phyloP scores from a whole-genome alignment of 2,797 vertebrate genomes.

The Carapus acus region DNA sequence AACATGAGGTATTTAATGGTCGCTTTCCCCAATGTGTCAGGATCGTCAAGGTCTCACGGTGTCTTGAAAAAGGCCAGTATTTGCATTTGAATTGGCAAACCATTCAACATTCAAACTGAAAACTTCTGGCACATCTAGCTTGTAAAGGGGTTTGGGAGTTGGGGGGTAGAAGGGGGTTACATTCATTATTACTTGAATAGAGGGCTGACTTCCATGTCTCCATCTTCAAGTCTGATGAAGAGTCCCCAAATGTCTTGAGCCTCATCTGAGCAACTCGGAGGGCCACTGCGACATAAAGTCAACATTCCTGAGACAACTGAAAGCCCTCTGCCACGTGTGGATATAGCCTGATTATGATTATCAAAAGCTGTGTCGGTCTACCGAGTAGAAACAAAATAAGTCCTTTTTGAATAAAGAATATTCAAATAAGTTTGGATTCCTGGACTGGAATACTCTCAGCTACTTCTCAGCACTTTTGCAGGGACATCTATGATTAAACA shows the following conservation, averaged over 20 bases:
- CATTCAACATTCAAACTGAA: slow-evolving; percentile 25
- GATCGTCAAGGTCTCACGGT: slow-evolving; percentile 50
- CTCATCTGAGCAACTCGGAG: slow-evolving; percentile 36
- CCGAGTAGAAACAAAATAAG: slow-evolving; percentile 12
- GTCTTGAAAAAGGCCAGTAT: slow-evolving; percentile 52
- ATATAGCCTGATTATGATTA: slow-evolving; percentile 58
- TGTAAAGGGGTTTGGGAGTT: slow-evolving; percentile 4
- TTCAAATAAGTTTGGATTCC: slow-evolving; percentile 34
- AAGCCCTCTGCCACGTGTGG: slow-evolving; percentile 37
- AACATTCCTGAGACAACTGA: slow-evolving; percentile 60
- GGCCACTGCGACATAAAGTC: slow-evolving; percentile 24
- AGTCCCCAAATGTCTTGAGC: slow-evolving; percentile 7
- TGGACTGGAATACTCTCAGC: slow-evolving; percentile 20
- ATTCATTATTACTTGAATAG: slow-evolving; percentile 67
- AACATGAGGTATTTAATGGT: slow-evolving; percentile 93
- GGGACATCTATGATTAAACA: slow-evolving; percentile 21
- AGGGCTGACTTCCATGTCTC: slow-evolving; percentile 31
- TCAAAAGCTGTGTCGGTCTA: slow-evolving; percentile 57
- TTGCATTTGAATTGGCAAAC: slow-evolving; percentile 44
- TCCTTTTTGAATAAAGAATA: slow-evolving; percentile 38
- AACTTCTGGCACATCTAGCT: slow-evolving; percentile 43
- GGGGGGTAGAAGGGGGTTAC: slow-evolving; percentile 44
- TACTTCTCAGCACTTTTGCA: slow-evolving; percentile 16
- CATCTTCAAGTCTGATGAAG: slow-evolving; percentile 3
- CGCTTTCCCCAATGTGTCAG: slow-evolving; percentile 65